These are phyloP conservation scores for Listronotus bonariensis DNA, from an alignment of 1,140 invertebrate species.

Conservation along the genomic window DNA sequence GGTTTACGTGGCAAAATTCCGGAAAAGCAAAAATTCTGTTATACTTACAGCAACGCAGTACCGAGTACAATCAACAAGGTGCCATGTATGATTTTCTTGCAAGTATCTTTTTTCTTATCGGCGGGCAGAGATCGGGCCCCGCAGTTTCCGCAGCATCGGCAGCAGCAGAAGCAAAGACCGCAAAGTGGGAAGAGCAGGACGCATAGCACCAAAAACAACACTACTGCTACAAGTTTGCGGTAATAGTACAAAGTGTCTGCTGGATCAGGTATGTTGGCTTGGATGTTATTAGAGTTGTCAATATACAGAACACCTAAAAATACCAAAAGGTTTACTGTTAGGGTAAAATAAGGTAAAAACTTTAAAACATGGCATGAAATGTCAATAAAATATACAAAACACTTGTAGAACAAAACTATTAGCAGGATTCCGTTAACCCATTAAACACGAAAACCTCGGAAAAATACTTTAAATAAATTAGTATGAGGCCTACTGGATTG, in stretches of 20 bases:
- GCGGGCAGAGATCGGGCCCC: slow-evolving; percentile 74
- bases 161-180: slow-evolving; percentile 80
- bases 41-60: slow-evolving; percentile 77
- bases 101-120: slow-evolving; percentile 82
- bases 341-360: too few relatives aligned
- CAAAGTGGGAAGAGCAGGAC: slow-evolving; percentile 57
- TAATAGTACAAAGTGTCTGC: slow-evolving; percentile 18
- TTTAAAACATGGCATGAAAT: too few relatives aligned
- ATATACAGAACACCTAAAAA: neutral
- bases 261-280: neutral
- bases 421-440: too few relatives aligned
- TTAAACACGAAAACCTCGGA: too few relatives aligned
- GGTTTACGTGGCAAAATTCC: too few relatives aligned
- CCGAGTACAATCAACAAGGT: slow-evolving; percentile 72
- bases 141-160: slow-evolving; percentile 80
- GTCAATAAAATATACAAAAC: too few relatives aligned
- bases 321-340: too few relatives aligned
- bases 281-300: neutral
- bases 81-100: slow-evolving; percentile 72
- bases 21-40: neutral
- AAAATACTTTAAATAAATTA: too few relatives aligned
- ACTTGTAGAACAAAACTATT: too few relatives aligned
- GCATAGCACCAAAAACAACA: slow-evolving; percentile 56
- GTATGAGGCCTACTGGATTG: too few relatives aligned
- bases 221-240: slow-evolving; percentile 45